Evolutionary conservation across 2,888 invertebrate species (phyloP).

Genomic region (Nomada ruficornis): DNA sequence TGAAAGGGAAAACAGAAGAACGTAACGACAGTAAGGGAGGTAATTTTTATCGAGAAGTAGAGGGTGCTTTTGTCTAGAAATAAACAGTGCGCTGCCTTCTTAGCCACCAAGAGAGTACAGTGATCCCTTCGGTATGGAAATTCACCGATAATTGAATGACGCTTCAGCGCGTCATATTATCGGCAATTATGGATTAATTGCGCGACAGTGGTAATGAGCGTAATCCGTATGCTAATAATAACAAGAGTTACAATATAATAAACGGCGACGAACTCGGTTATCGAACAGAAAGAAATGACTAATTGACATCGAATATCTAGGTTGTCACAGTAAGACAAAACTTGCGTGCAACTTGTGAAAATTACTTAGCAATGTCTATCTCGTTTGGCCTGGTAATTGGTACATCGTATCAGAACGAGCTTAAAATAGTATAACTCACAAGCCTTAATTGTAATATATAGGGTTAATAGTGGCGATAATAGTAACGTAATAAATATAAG

Average conservation of each 20-base stretch:
- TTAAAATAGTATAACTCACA: background rate
- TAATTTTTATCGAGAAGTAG: background rate
- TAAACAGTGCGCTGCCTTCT: background rate
- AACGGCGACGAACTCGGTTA: background rate
- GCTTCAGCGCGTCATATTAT: constrained; percentile 9
- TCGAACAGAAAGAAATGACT: background rate
- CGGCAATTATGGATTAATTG: constrained; percentile 38
- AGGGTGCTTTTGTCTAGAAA: constrained; percentile 7
- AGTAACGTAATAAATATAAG: background rate
- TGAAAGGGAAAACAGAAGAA: background rate
- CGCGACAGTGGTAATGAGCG: constrained; percentile 3
- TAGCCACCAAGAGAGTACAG: background rate
- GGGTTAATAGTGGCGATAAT: too few relatives aligned
- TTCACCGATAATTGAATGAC: constrained; percentile 32
- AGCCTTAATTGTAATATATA: too few relatives aligned
- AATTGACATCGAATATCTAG: constrained; percentile 2
- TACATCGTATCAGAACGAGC: background rate
- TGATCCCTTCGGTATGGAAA: constrained; percentile 23
- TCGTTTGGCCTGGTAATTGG: background rate
- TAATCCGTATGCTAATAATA: constrained; percentile 7
- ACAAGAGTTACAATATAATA: background rate
- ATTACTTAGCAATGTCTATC: background rate
- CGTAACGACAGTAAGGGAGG: background rate
- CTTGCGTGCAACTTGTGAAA: background rate
- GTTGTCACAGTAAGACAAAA: background rate